Base-by-base conservation (phyloP, 1,140 invertebrate genomes). In the Macrobrachium nipponense region DNA sequence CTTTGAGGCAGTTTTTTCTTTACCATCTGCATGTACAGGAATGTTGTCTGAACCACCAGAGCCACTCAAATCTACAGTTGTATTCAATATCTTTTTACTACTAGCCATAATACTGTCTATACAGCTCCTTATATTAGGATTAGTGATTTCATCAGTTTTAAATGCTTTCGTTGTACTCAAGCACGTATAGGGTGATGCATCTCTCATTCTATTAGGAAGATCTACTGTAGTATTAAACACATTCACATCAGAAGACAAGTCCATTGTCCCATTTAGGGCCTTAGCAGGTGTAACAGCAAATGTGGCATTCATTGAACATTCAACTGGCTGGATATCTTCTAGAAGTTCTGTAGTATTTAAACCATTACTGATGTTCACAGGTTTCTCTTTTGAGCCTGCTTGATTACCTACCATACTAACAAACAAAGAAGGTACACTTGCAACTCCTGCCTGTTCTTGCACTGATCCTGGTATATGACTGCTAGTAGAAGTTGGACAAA, bases 271-370 rank as follows among this genome's bases (percentile, higher is more conserved):
- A 66, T 66, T 80, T 10, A 80, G 15, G 20, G 20, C 20, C 61
- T 80, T 66, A 10, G 78, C 77, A 27, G 77, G 78, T 66, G 78
- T 66, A 36, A 66, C 62, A 23, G 78, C 78, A 68, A 66, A 66
- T n/a, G 78, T 80, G n/a, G 61, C 62, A 66, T 80, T 80, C 20
- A 80, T 44, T 6, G 78, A 80, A 10, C 78, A 66, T 17, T 80
- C 62, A 15, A 66, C 17, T 64, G 78, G 78, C 23, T 79, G 59
- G 61, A 79, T 79, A 44, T 80, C 78, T 44, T 80, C 59, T 44
- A 80, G n/a, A 17, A 80, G 43, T 44, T 66, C 61, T 0, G 78
- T 80, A 23, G 60, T 80, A 59, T 80, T 44, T 12, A 80, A 44
- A 36, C 5, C 20, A 23, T 18, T 10, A 23, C 5, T 7, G 20